Evolutionary conservation across 2,113 vertebrate genomes (phyloP).

Genomic region (Glareola pratincola): DNA sequence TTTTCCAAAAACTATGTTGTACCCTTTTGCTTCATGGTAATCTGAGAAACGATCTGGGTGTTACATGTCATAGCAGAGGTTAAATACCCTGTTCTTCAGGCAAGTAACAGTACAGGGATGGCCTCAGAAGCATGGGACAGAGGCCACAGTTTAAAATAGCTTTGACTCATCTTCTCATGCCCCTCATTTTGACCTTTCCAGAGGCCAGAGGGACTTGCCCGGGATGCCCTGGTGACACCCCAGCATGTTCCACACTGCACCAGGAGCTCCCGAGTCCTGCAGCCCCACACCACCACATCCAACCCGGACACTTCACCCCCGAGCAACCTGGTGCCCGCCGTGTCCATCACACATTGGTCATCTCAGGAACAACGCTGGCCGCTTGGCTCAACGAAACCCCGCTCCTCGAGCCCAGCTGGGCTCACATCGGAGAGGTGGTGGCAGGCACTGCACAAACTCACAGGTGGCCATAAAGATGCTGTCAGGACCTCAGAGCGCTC

Average conservation of each 20-base stretch:
- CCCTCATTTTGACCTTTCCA: background rate
- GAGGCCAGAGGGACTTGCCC: background rate
- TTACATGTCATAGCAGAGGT: background rate
- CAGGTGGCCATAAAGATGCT: background rate
- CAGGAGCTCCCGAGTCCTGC: rapidly evolving
- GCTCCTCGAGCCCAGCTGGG: background rate
- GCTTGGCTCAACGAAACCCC: background rate
- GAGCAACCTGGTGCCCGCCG: background rate
- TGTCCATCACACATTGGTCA: background rate
- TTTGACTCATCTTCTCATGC: background rate
- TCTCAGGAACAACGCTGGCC: background rate
- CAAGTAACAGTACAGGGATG: background rate
- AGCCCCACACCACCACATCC: rapidly evolving
- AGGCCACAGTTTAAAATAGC: background rate
- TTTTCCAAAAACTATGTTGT: background rate
- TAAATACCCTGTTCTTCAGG: background rate
- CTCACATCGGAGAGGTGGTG: rapidly evolving
- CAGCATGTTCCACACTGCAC: rapidly evolving
- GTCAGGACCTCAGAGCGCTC: background rate
- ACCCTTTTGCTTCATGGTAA: background rate
- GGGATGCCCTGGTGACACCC: rapidly evolving
- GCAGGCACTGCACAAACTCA: background rate
- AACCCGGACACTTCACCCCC: rapidly evolving
- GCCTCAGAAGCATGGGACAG: background rate
- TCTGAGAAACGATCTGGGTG: background rate